phyloP scores from a whole-genome alignment of 2,113 vertebrate species.

The Apteryx owenii region DNA sequence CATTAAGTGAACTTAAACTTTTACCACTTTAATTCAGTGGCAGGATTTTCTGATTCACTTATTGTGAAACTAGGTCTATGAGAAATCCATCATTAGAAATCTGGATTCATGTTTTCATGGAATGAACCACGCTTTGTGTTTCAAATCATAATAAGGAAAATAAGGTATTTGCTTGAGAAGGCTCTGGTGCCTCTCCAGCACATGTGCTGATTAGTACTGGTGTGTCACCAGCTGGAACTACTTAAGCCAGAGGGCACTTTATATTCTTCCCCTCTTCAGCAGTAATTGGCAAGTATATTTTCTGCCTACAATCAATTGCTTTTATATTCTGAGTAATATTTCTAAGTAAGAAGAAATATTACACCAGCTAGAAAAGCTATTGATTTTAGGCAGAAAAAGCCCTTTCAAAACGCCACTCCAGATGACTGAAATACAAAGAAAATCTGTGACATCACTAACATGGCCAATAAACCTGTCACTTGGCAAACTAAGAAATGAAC shows the following conservation, averaged over 20 bases:
- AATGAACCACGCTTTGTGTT: constrained; percentile 23
- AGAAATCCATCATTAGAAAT: neutral
- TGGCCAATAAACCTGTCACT: neutral
- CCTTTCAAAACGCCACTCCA: constrained; percentile 46
- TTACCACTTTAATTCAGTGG: neutral
- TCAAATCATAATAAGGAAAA: constrained; percentile 31
- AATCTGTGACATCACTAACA: neutral
- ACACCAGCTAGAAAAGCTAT: constrained; percentile 49
- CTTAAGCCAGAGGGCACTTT: constrained; percentile 52
- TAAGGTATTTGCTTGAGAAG: constrained; percentile 53
- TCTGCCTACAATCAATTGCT: constrained; percentile 72
- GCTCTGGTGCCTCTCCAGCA: constrained; percentile 44
- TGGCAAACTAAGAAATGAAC: constrained; percentile 8
- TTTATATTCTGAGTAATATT: constrained; percentile 65
- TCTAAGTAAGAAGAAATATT: constrained; percentile 68
- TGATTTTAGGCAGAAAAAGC: constrained; percentile 50
- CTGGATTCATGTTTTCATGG: neutral
- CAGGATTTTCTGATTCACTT: neutral
- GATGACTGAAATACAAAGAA: constrained; percentile 37
- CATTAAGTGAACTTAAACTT: neutral
- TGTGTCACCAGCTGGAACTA: constrained; percentile 58
- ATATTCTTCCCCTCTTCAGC: constrained; percentile 43
- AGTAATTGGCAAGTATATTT: constrained; percentile 70
- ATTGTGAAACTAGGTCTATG: neutral
- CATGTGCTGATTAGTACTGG: neutral